Evolutionary conservation across 1,140 invertebrate genomes (phyloP).

Genomic region (Microvelia longipes): DNA sequence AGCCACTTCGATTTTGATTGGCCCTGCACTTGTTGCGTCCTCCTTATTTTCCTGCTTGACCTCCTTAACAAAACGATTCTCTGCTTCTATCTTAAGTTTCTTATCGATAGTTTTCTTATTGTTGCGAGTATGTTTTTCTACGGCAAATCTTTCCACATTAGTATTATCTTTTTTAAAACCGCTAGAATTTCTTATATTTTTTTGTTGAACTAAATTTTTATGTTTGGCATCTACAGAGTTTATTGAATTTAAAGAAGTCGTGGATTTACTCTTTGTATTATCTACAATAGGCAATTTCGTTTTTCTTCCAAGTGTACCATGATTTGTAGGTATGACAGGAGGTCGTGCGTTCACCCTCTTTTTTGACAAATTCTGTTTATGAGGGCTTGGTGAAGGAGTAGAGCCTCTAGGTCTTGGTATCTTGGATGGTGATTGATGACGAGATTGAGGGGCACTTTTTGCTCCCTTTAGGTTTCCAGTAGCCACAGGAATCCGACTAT

Average conservation of each 20-base stretch:
- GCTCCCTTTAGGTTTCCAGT: not conserved
- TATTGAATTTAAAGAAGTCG: not conserved
- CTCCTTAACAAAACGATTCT: not conserved
- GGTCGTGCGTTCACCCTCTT: not conserved
- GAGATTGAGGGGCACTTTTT: not conserved
- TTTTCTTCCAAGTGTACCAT: not conserved
- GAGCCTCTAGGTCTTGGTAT: not conserved
- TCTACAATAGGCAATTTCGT: not conserved
- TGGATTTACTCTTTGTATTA: not conserved
- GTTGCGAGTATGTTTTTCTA: not conserved
- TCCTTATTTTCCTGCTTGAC: not conserved
- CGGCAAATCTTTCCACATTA: not conserved
- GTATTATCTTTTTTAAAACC: not conserved
- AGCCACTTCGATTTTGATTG: slow-evolving; percentile 1
- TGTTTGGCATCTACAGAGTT: not conserved
- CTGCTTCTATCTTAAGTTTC: not conserved
- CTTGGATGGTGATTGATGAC: not conserved
- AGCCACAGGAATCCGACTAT: not conserved
- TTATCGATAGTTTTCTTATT: not conserved
- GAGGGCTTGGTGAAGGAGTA: not conserved
- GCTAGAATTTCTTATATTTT: not conserved
- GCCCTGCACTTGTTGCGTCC: not conserved
- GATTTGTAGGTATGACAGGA: not conserved
- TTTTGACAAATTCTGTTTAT: not conserved
- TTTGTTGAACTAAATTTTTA: not conserved